phyloP scores from a whole-genome alignment of 1,140 invertebrate genomes.

The Globodera rostochiensis region DNA sequence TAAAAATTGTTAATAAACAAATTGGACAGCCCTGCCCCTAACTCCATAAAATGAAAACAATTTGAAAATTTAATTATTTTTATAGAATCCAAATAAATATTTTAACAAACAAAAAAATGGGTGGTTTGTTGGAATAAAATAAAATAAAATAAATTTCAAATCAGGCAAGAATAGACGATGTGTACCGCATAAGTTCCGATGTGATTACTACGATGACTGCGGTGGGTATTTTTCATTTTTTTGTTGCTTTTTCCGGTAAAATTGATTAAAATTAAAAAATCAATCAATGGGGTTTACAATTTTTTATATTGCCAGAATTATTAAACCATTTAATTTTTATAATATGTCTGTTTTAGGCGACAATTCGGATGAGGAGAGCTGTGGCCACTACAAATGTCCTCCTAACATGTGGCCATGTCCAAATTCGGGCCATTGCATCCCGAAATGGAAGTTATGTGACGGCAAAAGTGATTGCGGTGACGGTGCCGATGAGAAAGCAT shows the following conservation, averaged over 20 bases:
- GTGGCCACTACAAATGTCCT: constrained; percentile 81
- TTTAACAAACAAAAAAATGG: too few relatives aligned
- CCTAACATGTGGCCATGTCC: constrained; percentile 89
- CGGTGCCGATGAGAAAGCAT: constrained; percentile 80
- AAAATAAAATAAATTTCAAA: too few relatives aligned
- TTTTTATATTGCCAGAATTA: constrained; percentile 62
- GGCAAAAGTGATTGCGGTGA: constrained; percentile 84
- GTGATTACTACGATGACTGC: constrained; percentile 68
- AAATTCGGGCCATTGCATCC: constrained; percentile 79
- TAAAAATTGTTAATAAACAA: constrained; percentile 65
- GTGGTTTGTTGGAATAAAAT: too few relatives aligned
- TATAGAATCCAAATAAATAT: too few relatives aligned
- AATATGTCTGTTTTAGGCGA: constrained; percentile 67
- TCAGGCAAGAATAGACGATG: constrained; percentile 83
- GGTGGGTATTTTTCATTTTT: constrained; percentile 33
- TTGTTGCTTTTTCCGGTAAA: constrained; percentile 15
- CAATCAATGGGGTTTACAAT: too few relatives aligned
- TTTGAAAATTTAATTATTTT: too few relatives aligned
- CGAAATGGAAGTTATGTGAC: constrained; percentile 83
- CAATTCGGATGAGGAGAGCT: constrained; percentile 80
- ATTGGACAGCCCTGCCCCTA: too few relatives aligned
- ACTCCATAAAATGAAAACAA: too few relatives aligned
- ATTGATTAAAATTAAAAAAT: too few relatives aligned
- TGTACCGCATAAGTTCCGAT: constrained; percentile 75
- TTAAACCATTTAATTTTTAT: constrained; percentile 41